Conservation (phyloP, 2,888 invertebrate genomes). For the Synergus umbraculus region DNA sequence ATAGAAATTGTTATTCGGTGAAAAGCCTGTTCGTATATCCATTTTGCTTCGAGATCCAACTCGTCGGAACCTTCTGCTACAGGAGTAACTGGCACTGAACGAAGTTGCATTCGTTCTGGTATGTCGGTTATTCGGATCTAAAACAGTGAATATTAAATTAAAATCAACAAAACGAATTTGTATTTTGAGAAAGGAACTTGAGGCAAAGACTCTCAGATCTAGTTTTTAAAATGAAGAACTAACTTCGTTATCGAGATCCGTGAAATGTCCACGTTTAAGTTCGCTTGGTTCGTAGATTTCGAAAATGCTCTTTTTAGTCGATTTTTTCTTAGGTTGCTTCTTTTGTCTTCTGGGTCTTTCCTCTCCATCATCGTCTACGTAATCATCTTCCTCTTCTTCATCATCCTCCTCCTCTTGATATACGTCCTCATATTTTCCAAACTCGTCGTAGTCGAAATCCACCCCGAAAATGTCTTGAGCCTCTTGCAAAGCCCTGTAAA, state of each 20-base stretch:
- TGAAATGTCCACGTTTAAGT: slow-evolving; percentile 96
- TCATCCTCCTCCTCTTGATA: slow-evolving; percentile 92
- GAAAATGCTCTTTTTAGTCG: slow-evolving; percentile 91
- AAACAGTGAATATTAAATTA: slow-evolving; percentile 26
- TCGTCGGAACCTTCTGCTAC: slow-evolving; percentile 92
- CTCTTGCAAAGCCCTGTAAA: slow-evolving; percentile 90
- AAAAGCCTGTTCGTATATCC: slow-evolving; percentile 98
- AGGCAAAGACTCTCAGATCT: background rate
- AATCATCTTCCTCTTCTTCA: slow-evolving; percentile 88
- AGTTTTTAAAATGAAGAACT: slow-evolving; percentile 42
- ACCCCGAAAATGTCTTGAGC: slow-evolving; percentile 99
- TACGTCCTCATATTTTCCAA: slow-evolving; percentile 91
- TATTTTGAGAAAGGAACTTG: background rate
- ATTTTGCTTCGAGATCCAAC: slow-evolving; percentile 95
- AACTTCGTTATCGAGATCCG: slow-evolving; percentile 92
- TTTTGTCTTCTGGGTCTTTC: slow-evolving; percentile 83
- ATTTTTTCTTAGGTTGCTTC: slow-evolving; percentile 87
- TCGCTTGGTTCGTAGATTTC: slow-evolving; percentile 99
- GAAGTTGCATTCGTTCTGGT: slow-evolving; percentile 94
- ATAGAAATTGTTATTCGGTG: slow-evolving; percentile 89
- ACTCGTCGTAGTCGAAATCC: slow-evolving; percentile 97
- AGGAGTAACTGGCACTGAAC: slow-evolving; percentile 90
- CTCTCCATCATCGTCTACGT: slow-evolving; percentile 86
- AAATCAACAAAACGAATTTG: background rate
- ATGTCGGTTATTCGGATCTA: slow-evolving; percentile 91